Conservation (phyloP, 1,140 invertebrate species). For the Catajapyx aquilonaris region DNA sequence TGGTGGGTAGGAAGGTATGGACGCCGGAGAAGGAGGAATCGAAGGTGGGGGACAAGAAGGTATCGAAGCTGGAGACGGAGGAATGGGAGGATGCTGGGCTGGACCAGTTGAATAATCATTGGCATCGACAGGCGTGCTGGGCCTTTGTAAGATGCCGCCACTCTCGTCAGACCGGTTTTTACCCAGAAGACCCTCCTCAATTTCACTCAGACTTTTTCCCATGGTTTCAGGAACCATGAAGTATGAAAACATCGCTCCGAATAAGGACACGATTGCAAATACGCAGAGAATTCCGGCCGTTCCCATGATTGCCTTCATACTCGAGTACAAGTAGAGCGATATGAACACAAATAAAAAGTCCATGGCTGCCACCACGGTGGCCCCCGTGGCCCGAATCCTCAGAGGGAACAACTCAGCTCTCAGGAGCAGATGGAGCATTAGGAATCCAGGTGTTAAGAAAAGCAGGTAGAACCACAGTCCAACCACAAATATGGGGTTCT, state of each 20-base stretch:
- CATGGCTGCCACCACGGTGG: not conserved
- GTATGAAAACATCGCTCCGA: not conserved
- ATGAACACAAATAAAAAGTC: not conserved
- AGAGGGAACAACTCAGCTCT: not conserved
- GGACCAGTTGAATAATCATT: too few relatives aligned
- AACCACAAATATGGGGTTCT: not conserved
- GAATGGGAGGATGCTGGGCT: too few relatives aligned
- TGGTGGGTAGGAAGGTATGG: too few relatives aligned
- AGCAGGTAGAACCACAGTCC: not conserved
- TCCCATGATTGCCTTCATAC: not conserved
- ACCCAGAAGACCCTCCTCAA: not conserved
- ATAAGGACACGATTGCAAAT: not conserved
- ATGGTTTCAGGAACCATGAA: not conserved
- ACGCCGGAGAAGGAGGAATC: too few relatives aligned
- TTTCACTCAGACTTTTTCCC: not conserved
- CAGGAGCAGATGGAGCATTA: not conserved
- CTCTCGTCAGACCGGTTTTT: too few relatives aligned
- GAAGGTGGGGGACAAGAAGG: too few relatives aligned
- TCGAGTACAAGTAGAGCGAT: not conserved
- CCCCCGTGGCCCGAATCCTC: not conserved
- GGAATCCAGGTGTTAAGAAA: not conserved
- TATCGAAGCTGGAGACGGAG: too few relatives aligned
- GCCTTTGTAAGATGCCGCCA: too few relatives aligned
- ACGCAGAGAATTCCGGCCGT: not conserved
- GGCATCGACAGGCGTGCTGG: too few relatives aligned